phyloP scores from a whole-genome alignment of 2,797 vertebrate species.

The Bryconaethiops microstoma region DNA sequence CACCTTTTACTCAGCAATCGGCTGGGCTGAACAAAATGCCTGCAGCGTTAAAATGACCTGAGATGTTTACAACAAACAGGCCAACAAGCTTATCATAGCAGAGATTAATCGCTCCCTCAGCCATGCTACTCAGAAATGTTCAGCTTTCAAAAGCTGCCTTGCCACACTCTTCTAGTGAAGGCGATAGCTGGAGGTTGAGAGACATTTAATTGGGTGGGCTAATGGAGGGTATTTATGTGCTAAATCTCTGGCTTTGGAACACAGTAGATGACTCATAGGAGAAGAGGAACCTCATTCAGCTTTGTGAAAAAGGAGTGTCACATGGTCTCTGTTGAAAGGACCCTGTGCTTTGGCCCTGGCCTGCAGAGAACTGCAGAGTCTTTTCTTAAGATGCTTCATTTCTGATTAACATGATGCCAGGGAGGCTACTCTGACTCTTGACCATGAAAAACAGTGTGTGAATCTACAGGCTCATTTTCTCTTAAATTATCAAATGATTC shows the following conservation, averaged over 20 bases:
- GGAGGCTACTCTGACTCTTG: not conserved
- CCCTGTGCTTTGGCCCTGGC: not conserved
- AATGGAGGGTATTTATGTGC: not conserved
- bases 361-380: not conserved
- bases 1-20: too few relatives aligned
- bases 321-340: not conserved
- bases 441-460: not conserved
- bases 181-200: not conserved
- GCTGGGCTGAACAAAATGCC: not conserved
- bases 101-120: constrained; percentile 4
- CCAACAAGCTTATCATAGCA: not conserved
- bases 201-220: not conserved
- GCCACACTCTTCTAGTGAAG: not conserved
- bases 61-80: not conserved
- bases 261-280: not conserved
- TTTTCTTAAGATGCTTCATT: not conserved
- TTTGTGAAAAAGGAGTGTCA: not conserved
- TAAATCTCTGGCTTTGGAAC: not conserved
- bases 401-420: not conserved
- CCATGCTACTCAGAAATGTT: not conserved
- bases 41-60: not conserved
- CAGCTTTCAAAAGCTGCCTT: not conserved
- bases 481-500: not conserved
- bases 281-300: not conserved
- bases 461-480: not conserved